Conservation (phyloP, 2,888 invertebrate genomes). For the Callimorpha dominula region DNA sequence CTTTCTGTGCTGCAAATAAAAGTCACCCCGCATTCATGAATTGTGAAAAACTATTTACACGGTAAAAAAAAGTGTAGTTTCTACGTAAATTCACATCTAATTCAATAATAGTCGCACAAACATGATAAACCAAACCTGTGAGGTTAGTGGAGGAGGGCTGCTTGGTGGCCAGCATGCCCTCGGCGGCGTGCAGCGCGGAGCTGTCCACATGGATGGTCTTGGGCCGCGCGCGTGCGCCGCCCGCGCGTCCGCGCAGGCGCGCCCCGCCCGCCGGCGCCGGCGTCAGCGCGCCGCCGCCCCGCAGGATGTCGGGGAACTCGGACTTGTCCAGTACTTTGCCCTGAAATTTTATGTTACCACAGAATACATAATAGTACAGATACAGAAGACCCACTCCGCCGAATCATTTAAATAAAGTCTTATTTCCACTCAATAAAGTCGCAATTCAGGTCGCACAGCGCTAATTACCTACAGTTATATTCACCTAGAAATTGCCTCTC, state of each 20-base stretch:
- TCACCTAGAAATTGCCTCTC: no score
- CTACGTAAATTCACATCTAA: not conserved
- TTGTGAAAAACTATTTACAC: no score
- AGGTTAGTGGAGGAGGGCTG: constrained; percentile 94
- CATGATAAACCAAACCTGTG: no score
- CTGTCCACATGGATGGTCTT: constrained; percentile 97
- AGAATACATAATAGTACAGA: no score
- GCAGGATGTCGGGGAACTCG: constrained; percentile 77
- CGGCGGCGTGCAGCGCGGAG: constrained; percentile 91
- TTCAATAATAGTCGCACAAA: not conserved
- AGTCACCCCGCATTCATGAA: no score
- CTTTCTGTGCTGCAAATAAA: no score
- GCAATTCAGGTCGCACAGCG: no score
- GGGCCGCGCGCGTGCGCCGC: constrained; percentile 90
- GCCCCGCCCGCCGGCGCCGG: constrained; percentile 34
- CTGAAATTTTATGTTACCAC: constrained; percentile 72
- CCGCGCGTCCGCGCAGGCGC: constrained; percentile 80
- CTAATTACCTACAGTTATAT: no score
- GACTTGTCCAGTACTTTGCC: constrained; percentile 92
- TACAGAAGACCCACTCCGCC: no score
- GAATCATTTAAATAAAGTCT: no score
- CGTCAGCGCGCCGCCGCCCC: constrained; percentile 52
- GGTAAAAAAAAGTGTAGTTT: no score
- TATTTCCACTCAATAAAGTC: no score
- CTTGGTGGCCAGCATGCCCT: constrained; percentile 91